Percentiles rank a stretch among this genome's conserved stretches.
These are phyloP conservation scores for Adrianichthys oophorus DNA, from an alignment of 2,797 vertebrate species.

Conservation along the genomic window DNA sequence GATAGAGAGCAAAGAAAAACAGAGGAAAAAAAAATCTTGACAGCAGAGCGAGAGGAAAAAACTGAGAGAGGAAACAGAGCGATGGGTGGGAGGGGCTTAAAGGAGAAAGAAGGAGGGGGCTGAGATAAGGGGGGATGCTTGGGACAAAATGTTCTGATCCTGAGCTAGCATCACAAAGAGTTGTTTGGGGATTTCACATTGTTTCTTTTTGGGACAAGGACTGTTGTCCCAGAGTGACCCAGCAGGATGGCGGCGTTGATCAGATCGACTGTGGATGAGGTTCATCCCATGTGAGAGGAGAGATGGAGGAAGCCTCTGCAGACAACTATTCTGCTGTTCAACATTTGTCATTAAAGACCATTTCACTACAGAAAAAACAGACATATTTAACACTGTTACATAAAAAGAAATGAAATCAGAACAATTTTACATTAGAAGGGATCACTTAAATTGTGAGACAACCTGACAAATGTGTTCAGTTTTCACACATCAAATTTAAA, in stretches of 20 bases:
- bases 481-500: too few relatives aligned
- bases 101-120: conserved; percentile 23
- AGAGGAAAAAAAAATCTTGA: conserved; percentile 1
- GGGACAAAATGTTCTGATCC: conserved; percentile 68
- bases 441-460: too few relatives aligned
- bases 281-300: conserved; percentile 13
- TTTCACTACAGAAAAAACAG: too few relatives aligned
- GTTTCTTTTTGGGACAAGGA: conserved; percentile 32
- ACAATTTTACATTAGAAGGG: too few relatives aligned
- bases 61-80: neutral
- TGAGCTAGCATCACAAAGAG: conserved; percentile 39
- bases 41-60: conserved; percentile 19
- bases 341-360: neutral
- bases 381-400: too few relatives aligned
- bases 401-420: too few relatives aligned
- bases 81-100: conserved; percentile 23
- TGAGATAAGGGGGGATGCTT: conserved; percentile 34
- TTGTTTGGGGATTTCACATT: conserved; percentile 47
- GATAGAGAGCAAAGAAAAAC: neutral
- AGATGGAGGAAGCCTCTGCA: conserved; percentile 14
- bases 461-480: too few relatives aligned
- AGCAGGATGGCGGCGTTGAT: conserved; percentile 11
- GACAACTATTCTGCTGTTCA: conserved; percentile 3
- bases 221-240: conserved; percentile 31
- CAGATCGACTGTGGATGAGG: conserved; percentile 17